Conservation (phyloP, 2,113 vertebrate genomes). For the Paedocypris sp. region DNA sequence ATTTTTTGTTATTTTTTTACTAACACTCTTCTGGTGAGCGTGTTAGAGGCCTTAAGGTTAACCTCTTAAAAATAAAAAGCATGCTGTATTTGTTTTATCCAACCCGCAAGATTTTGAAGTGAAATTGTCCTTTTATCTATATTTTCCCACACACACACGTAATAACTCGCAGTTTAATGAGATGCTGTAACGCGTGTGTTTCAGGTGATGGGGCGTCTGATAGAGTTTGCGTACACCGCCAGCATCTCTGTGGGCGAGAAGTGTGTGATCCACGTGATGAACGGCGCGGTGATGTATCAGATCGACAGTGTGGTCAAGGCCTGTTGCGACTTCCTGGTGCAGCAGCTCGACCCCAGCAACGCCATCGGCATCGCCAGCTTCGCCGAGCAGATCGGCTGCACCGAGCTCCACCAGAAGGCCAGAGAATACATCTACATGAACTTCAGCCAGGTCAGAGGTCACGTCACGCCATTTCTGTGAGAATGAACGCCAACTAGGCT, state of each 20-base stretch:
- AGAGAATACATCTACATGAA: conserved; percentile 92
- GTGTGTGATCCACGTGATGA: conserved; percentile 89
- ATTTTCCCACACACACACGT: no score
- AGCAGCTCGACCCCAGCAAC: conserved; percentile 90
- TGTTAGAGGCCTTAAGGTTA: no score
- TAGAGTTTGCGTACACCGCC: conserved; percentile 90
- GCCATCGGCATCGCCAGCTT: conserved; percentile 93
- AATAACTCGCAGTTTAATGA: no score
- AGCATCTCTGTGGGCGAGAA: conserved; percentile 88
- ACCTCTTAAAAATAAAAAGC: no score
- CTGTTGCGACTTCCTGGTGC: conserved; percentile 81
- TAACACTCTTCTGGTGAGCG: no score
- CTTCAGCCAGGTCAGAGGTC: conserved; percentile 73
- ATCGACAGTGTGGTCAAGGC: conserved; percentile 89
- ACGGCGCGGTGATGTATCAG: conserved; percentile 92
- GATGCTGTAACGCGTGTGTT: no score
- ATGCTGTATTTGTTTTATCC: no score
- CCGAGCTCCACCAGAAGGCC: conserved; percentile 79
- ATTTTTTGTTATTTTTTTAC: no score
- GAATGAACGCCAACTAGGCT: no score
- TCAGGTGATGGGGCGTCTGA: conserved; percentile 82
- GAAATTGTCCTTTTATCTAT: no score
- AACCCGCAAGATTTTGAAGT: no score
- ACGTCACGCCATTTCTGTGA: background rate
- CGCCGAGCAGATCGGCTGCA: conserved; percentile 83